These are phyloP conservation scores for Botrylloides violaceus DNA, from an alignment of 23 tunicate species.

Conservation along the genomic window DNA sequence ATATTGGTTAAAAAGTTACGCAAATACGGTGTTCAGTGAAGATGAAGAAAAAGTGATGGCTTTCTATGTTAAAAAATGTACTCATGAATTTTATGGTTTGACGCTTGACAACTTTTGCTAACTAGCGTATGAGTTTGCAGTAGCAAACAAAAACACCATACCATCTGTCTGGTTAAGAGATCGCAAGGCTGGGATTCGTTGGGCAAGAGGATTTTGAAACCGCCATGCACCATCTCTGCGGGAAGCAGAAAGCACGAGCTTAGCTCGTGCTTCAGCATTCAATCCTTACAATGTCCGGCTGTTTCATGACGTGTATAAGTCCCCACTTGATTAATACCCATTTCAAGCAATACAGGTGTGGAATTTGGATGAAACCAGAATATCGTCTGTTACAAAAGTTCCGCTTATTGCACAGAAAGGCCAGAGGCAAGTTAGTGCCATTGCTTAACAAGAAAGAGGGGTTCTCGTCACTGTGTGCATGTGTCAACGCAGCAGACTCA, in stretches of 20 bases:
- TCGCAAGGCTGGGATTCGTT: not conserved
- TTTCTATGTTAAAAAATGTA: not conserved
- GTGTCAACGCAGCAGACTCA: conserved; percentile 27
- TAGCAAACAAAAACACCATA: not conserved
- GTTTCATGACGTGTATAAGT: not conserved
- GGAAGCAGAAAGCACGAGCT: not conserved
- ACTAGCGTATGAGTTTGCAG: not conserved
- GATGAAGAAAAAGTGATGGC: not conserved
- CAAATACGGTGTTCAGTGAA: not conserved
- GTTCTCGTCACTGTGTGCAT: conserved; percentile 29
- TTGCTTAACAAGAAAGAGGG: conserved; percentile 30
- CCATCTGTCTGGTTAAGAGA: not conserved
- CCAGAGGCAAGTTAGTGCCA: conserved; percentile 31
- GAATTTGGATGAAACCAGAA: conserved; percentile 44
- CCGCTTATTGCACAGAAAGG: conserved; percentile 16
- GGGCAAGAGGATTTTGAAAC: not conserved
- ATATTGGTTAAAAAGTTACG: not conserved
- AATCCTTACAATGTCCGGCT: not conserved
- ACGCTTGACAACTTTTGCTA: not conserved
- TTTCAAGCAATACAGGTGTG: conserved; percentile 11
- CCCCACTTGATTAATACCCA: not conserved
- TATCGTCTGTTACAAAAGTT: conserved; percentile 26
- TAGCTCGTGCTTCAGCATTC: not conserved
- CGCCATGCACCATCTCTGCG: not conserved
- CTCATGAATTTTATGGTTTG: not conserved